Evolutionary conservation across 2,888 invertebrate species (phyloP), one percentile per base, ranked within the genome.

Genomic region (Molorchus minor): DNA sequence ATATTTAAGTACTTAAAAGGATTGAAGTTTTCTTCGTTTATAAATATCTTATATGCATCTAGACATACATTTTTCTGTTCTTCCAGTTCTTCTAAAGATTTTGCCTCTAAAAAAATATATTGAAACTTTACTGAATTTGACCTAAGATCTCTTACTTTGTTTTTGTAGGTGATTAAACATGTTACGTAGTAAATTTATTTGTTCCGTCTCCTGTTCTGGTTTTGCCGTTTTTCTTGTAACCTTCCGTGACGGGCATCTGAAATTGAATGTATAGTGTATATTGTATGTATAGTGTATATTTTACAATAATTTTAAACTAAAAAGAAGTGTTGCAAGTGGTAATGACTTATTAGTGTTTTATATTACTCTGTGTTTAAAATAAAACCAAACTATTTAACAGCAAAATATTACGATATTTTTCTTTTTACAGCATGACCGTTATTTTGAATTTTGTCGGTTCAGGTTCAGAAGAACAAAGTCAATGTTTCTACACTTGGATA

Each of bases 161-260:
- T 16, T 30, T 7, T 41, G 38, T 2, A n/a, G 3, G 12, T 17
- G 29, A 5, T n/a, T 44, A 54, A 40, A 35, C n/a, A 15, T 7
- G 17, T 20, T 17, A 41, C n/a, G n/a, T n/a, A n/a, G n/a, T 13
- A 25, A 41, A 30, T 45, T 49, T 12, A 29, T 13, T 25, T 57
- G 30, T n/a, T 33, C 38, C 19, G 49, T 36, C 25, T 61, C 56
- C 1, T 33, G 2, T 38, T 57, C 30, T 25, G 19, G 47, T 20
- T 7, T 33, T 13, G 49, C 3, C 17, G 55, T 56, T 29, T 57
- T 55, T 21, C 56, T 64, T 29, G 17, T 56, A 43, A 46, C 21
- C 52, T 62, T 64, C 64, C 5, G 66, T 64, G 20, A 63, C 49
- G 10, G 66, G 63, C 66, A 66, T 66, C 62, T 66, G 36, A 7